phyloP scores from a whole-genome alignment of 2,888 invertebrate genomes.

The Chloromyia formosa region DNA sequence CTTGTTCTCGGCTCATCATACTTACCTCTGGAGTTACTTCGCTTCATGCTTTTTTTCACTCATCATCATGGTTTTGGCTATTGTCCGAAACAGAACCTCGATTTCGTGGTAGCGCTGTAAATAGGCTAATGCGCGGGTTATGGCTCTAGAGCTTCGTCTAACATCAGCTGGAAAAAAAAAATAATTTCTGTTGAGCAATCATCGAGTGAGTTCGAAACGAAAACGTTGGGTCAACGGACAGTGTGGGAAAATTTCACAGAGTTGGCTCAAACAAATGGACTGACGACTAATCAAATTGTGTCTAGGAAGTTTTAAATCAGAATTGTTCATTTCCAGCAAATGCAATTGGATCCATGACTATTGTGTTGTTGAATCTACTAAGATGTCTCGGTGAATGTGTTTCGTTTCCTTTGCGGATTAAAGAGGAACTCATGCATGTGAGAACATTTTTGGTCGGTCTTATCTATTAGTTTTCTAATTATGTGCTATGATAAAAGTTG shows the following conservation, averaged over 20 bases:
- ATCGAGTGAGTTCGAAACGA: background rate
- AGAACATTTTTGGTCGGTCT: background rate
- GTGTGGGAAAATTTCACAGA: conserved; percentile 31
- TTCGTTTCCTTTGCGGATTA: too few relatives aligned
- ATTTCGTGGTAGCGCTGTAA: conserved; percentile 48
- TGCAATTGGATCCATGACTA: conserved; percentile 32
- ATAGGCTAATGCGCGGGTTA: conserved; percentile 49
- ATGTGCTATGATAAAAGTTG: too few relatives aligned
- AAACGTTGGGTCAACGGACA: conserved; percentile 31
- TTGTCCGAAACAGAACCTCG: conserved; percentile 29
- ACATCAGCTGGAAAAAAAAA: conserved; percentile 34
- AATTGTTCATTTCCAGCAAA: conserved; percentile 22
- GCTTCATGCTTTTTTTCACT: background rate
- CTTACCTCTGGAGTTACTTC: conserved; percentile 6
- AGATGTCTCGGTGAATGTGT: too few relatives aligned
- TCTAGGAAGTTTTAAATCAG: background rate
- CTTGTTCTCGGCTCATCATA: conserved; percentile 20
- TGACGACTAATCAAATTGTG: background rate
- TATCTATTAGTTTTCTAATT: too few relatives aligned
- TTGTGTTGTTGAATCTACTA: too few relatives aligned
- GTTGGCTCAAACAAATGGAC: conserved; percentile 8
- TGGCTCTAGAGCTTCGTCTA: conserved; percentile 40
- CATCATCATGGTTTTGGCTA: conserved; percentile 4
- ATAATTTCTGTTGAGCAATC: conserved; percentile 26
- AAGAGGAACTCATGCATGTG: conserved; percentile 2